phyloP scores from a whole-genome alignment of 1,140 invertebrate genomes.

The Aphelinus atriplicis region DNA sequence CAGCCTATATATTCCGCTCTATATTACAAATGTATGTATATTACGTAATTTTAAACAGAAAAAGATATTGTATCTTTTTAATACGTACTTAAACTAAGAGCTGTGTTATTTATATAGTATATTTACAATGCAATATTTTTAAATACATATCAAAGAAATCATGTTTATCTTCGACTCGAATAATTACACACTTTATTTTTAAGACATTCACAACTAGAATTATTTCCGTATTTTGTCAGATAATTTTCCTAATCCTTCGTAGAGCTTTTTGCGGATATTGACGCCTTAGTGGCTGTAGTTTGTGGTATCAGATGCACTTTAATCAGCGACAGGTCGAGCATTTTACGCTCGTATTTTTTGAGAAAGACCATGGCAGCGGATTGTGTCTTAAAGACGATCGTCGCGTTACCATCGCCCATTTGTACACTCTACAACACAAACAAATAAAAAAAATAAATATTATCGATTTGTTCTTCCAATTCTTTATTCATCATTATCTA shows the following conservation, averaged over 20 bases:
- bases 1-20: neutral
- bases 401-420: constrained; percentile 67
- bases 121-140: constrained; percentile 26
- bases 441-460: constrained; percentile 36
- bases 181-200: constrained; percentile 26
- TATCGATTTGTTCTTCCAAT: constrained; percentile 1
- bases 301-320: constrained; percentile 63
- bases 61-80: constrained; percentile 23
- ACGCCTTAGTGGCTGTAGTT: constrained; percentile 28
- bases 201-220: constrained; percentile 20
- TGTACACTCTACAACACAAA: constrained; percentile 61
- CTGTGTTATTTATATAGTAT: constrained; percentile 30
- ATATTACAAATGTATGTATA: constrained; percentile 28
- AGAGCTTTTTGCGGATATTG: constrained; percentile 9
- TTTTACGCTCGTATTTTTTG: constrained; percentile 70
- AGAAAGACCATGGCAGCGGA: constrained; percentile 69
- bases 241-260: constrained; percentile 19
- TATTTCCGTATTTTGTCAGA: constrained; percentile 12
- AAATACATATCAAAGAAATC: constrained; percentile 17
- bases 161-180: constrained; percentile 35
- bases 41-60: constrained; percentile 34
- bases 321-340: constrained; percentile 70
- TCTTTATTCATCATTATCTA: neutral
- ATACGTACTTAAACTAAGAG: constrained; percentile 20
- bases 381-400: constrained; percentile 68